Base-by-base conservation (phyloP, 2,888 invertebrate species). In the Choreutis nemorana region DNA sequence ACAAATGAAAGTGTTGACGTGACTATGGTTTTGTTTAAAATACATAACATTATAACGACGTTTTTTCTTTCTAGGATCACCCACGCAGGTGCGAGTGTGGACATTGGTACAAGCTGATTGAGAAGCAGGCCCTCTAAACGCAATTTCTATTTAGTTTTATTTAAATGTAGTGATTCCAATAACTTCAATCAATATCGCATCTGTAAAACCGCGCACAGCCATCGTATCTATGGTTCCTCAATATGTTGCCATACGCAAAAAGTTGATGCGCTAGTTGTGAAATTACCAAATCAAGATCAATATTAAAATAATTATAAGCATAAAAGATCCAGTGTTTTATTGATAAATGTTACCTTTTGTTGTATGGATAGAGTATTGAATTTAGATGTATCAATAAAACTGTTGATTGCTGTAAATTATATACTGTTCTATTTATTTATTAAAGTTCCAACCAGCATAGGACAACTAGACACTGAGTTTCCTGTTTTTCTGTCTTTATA, bases 81-180 rank as follows among this genome's bases (percentile, higher is more conserved):
- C 89, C 94, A 36, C 91, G 90, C 58, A 87, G 97, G 49, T 98
- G 97, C 61, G 92, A 91, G 60, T 98, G 98, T 66, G 98, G 98
- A 32, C 88, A 96, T 64, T 97, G 94, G 94, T 97, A 95, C 82
- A 93, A 94, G 79, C 83, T 97, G 49, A 85, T 88, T 34, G 89
- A 90, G 66, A 90, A 89, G 70, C 79, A 84, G 41, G 85, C 87
- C 42, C 56, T 87, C 54, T 89, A 87, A 87, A 53, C 37, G 45
- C 55, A 68, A 52, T 63, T 55, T 49, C 44, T 54, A 50, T 45
- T 60, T 66, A 64, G 59, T 55, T 48, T 50, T 50, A 50, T 40
- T 33, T 49, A 48, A 47, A 52, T 57, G 72, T 73, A 73, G 75
- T 68, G 56, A 45, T 55, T 50, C 39, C 23, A n/a, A 41, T 52